These are phyloP conservation scores for Dendrolimus pini DNA, from an alignment of 2,888 invertebrate species.

Conservation along the genomic window DNA sequence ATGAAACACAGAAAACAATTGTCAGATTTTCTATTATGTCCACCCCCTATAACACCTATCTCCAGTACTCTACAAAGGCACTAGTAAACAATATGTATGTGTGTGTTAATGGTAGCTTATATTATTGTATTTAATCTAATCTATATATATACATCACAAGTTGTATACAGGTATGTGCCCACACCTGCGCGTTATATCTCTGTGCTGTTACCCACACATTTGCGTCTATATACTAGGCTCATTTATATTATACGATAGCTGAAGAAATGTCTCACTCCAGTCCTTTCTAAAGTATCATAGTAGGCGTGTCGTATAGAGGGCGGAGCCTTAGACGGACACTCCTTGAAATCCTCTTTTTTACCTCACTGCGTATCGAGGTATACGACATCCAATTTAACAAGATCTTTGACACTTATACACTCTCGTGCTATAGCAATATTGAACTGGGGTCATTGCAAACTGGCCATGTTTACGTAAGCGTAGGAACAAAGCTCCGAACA, in stretches of 20 bases:
- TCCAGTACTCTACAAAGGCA: no score
- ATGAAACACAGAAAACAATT: no score
- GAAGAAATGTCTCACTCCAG: conserved; percentile 62
- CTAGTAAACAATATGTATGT: no score
- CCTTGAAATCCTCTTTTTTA: conserved; percentile 73
- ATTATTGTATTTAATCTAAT: no score
- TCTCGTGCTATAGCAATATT: neutral
- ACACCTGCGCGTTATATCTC: no score
- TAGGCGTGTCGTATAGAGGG: conserved; percentile 62
- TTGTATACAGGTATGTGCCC: neutral
- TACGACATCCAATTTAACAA: conserved; percentile 41
- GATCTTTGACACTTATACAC: conserved; percentile 35
- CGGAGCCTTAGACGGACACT: conserved; percentile 66
- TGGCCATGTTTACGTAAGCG: conserved; percentile 65
- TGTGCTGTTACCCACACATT: conserved; percentile 11
- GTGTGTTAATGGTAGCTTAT: no score
- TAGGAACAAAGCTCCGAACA: conserved; percentile 67
- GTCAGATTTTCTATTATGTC: no score
- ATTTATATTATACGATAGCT: conserved; percentile 43
- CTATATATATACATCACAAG: no score
- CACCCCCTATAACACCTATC: no score
- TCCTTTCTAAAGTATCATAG: conserved; percentile 42
- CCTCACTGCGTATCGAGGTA: conserved; percentile 64
- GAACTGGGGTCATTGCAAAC: conserved; percentile 15
- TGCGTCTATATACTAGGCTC: conserved; percentile 19